Evolutionary conservation across 2,888 invertebrate genomes (phyloP).

Genomic region (Allygus modestus): DNA sequence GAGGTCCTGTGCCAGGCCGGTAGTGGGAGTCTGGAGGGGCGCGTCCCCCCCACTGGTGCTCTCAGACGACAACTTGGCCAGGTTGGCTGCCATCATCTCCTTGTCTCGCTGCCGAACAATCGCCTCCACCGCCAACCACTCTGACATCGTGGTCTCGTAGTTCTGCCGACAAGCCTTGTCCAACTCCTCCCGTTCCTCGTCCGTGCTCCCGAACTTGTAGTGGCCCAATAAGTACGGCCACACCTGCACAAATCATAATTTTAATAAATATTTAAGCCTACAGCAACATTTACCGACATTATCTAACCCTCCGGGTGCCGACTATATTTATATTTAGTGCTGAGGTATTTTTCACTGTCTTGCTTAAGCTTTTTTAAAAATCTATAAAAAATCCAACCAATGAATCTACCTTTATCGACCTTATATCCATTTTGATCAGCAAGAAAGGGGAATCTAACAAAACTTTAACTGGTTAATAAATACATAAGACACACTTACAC

Average conservation of each 20-base stretch:
- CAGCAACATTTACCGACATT: background rate
- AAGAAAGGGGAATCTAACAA: too few species aligned
- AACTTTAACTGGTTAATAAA: too few species aligned
- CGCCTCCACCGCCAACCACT: slow-evolving; percentile 97
- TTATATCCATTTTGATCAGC: too few species aligned
- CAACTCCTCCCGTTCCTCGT: slow-evolving; percentile 81
- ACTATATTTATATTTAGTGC: too few species aligned
- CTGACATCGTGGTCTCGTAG: slow-evolving; percentile 95
- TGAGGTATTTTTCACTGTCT: too few species aligned
- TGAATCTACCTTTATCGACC: too few species aligned
- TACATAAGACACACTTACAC: too few species aligned
- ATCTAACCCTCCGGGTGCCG: too few species aligned
- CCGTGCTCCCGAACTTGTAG: slow-evolving; percentile 87
- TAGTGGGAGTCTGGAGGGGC: slow-evolving; percentile 71
- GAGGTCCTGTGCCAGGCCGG: slow-evolving; percentile 76
- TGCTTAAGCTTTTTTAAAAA: too few species aligned
- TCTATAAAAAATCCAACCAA: too few species aligned
- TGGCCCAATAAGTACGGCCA: slow-evolving; percentile 95
- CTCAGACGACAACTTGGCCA: slow-evolving; percentile 90
- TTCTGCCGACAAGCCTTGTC: slow-evolving; percentile 84
- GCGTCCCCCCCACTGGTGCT: slow-evolving; percentile 78
- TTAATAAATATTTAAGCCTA: too few species aligned
- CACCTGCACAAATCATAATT: slow-evolving; percentile 76
- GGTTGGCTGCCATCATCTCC: slow-evolving; percentile 89
- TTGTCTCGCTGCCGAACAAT: slow-evolving; percentile 90